Percentiles rank a stretch among this genome's conserved stretches.
These are phyloP conservation scores for Melanotaenia boesemani DNA, from an alignment of 2,797 vertebrate genomes.

Conservation along the genomic window DNA sequence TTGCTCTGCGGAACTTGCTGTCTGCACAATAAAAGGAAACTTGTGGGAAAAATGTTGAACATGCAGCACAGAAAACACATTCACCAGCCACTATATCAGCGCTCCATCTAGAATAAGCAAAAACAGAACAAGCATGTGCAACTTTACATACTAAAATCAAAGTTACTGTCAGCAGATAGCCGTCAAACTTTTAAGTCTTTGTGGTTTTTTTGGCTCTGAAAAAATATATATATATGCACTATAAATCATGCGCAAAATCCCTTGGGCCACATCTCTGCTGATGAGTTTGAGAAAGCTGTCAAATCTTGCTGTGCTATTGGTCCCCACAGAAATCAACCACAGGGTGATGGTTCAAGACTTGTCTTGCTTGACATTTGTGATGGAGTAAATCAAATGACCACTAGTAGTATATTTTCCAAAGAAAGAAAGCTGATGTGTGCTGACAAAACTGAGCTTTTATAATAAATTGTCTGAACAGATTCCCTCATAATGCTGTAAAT, in stretches of 20 bases:
- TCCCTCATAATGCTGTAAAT: not conserved
- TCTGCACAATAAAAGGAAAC: slow-evolving; percentile 31
- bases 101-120: slow-evolving; percentile 53
- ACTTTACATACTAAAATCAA: slow-evolving; percentile 44
- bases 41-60: slow-evolving; percentile 54
- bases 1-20: slow-evolving; percentile 19
- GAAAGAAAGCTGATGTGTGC: not conserved
- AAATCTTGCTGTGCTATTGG: slow-evolving; percentile 44
- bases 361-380: slow-evolving; percentile 28
- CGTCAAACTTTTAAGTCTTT: slow-evolving; percentile 22
- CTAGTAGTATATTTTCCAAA: slow-evolving; percentile 7
- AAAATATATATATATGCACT: not conserved
- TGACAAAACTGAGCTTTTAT: slow-evolving; percentile 19
- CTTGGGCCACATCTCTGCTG: slow-evolving; percentile 39
- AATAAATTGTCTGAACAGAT: slow-evolving; percentile 7
- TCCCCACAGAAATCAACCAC: slow-evolving; percentile 63
- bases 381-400: slow-evolving; percentile 18
- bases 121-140: slow-evolving; percentile 16
- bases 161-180: slow-evolving; percentile 9
- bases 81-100: slow-evolving; percentile 20
- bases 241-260: slow-evolving; percentile 49
- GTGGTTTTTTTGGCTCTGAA: not conserved
- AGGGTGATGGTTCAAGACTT: slow-evolving; percentile 56
- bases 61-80: slow-evolving; percentile 7
- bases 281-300: slow-evolving; percentile 66